These are phyloP conservation scores for Danaus chrysippus DNA, from an alignment of 2,888 invertebrate species.

Conservation along the genomic window DNA sequence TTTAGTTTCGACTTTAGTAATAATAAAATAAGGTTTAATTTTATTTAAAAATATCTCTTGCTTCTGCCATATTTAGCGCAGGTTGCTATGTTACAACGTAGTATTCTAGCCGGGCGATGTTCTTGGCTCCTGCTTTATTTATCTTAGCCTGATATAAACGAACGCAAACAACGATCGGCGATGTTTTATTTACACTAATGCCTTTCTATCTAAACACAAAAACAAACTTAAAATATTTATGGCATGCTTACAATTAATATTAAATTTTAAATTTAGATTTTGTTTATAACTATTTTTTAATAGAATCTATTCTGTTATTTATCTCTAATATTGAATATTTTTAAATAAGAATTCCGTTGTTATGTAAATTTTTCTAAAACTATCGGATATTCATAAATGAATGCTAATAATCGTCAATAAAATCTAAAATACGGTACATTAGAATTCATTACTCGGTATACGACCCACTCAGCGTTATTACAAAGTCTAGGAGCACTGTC, in stretches of 20 bases:
- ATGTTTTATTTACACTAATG: slow-evolving; percentile 48
- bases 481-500: slow-evolving; percentile 14
- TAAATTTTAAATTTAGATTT: slow-evolving; percentile 10
- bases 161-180: slow-evolving; percentile 36
- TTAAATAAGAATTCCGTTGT: too few relatives aligned
- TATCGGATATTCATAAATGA: too few relatives aligned
- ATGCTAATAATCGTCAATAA: background rate
- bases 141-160: slow-evolving; percentile 38
- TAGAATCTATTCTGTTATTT: too few relatives aligned
- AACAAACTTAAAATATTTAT: slow-evolving; percentile 37
- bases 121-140: slow-evolving; percentile 40
- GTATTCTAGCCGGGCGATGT: slow-evolving; percentile 31
- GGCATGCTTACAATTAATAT: slow-evolving; percentile 3
- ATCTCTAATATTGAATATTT: too few relatives aligned
- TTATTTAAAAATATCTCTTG: slow-evolving; percentile 10
- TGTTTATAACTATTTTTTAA: too few relatives aligned
- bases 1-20: slow-evolving; percentile 13
- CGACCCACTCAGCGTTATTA: background rate
- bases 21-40: slow-evolving; percentile 13
- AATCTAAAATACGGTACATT: background rate
- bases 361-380: too few relatives aligned
- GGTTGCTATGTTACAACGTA: slow-evolving; percentile 23
- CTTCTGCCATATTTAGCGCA: slow-evolving; percentile 22
- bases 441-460: background rate
- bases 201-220: slow-evolving; percentile 34